Percentiles rank a stretch among this genome's conserved stretches.
Evolutionary conservation across 2,113 vertebrate genomes (phyloP).

Genomic region (Otus sunia): DNA sequence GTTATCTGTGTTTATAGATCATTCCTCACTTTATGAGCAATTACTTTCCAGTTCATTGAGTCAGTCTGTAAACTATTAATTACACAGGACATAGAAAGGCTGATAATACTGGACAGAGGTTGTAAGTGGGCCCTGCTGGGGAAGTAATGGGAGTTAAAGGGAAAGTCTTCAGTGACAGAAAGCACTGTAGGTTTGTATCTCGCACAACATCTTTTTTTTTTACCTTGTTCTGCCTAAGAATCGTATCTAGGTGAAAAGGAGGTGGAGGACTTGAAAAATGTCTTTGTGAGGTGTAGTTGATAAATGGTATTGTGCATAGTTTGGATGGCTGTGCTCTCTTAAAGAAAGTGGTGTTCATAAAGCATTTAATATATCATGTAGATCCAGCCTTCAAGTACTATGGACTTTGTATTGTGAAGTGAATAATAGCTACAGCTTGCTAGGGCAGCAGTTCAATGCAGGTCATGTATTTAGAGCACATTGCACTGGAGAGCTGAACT

Average conservation of each 20-base stretch:
- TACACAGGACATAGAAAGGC: neutral
- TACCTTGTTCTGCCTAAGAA: neutral
- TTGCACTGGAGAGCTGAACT: constrained; percentile 60
- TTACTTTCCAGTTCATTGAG: neutral
- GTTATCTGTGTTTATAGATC: neutral
- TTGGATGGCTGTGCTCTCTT: constrained; percentile 8
- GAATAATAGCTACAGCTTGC: constrained; percentile 62
- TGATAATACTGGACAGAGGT: neutral
- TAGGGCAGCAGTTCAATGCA: constrained; percentile 45
- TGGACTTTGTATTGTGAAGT: constrained; percentile 45
- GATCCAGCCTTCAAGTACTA: constrained; percentile 43
- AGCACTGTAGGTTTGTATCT: neutral
- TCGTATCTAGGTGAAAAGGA: neutral
- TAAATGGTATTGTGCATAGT: neutral
- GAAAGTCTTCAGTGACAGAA: neutral
- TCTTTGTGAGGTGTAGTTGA: constrained; percentile 6
- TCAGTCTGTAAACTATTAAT: constrained; percentile 1
- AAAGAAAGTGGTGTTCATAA: neutral
- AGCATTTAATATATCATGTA: constrained; percentile 45
- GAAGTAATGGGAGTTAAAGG: neutral
- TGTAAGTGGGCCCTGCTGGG: neutral
- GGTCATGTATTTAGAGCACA: constrained; percentile 50
- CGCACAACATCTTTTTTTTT: neutral
- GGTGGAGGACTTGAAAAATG: neutral
- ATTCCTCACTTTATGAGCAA: neutral